Base-by-base conservation (phyloP, 2,888 invertebrate genomes). In the Drosophila austrosaltans region DNA sequence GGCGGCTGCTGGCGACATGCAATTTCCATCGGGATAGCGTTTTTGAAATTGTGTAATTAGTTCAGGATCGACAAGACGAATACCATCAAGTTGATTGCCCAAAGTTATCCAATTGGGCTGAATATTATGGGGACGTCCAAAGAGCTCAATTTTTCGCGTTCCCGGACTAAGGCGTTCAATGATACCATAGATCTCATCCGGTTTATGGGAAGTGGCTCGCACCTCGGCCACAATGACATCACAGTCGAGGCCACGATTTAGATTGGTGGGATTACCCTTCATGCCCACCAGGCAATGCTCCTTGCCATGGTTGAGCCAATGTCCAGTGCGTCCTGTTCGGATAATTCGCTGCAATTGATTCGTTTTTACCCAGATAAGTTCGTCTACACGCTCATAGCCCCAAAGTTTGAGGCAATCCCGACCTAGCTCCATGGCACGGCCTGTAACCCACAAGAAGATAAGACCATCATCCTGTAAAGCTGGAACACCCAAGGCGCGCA, bases 201-300 rank as follows among this genome's bases (percentile, higher is more conserved):
- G 99, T 90, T 99, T 99, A 92, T 99, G 99, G 87, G 97, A 98
- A 0, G 99, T 99, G 12, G 98, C 99, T 66, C 99, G 94, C 0
- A 99, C 99, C 93, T 99, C 99, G 0, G 99, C 98, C 0, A 99
- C 99, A 74, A 99, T 98, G 53, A 99, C 99, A 93, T 99, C 99
- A 92, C 98, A 98, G 92, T 99, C 99, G 30, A 99, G 93, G 0
- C 99, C 98, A 7, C 98, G 94, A 93, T 98, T 99, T 57, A 98
- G 93, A 90, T 96, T 96, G 63, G 96, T 95, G 0, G 98, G 98
- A 91, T 96, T 96, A 0, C 99, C 99, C 92, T 99, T 99, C 95
- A 98, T 97, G 6, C 99, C 99, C 2, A 98, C 96, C 88, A 99
- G 93, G 91, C 99, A 99, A 89, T 99, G 99, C 90, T 99, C 99